Conservation (phyloP, 1,140 invertebrate species). For the Pseudomyrmex pallidus region DNA sequence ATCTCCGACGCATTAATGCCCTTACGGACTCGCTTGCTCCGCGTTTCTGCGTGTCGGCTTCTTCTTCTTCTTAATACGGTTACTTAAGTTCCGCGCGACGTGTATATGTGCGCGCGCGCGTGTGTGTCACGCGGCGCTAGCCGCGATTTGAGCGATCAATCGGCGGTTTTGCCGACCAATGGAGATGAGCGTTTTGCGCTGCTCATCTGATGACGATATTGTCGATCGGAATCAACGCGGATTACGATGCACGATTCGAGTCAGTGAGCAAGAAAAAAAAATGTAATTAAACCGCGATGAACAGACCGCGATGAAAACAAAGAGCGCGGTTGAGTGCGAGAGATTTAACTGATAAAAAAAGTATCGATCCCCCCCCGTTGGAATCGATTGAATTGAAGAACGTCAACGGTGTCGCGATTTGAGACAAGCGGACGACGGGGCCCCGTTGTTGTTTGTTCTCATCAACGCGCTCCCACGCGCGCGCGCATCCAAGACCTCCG, state of each 20-base stretch:
- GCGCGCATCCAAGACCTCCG: constrained; percentile 39
- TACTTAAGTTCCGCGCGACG: constrained; percentile 33
- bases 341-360: too few relatives aligned
- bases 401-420: neutral
- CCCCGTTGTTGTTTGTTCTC: constrained; percentile 14
- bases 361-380: neutral
- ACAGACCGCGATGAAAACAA: neutral
- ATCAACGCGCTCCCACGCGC: constrained; percentile 16
- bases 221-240: neutral
- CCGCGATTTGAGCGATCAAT: neutral
- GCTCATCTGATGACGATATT: too few relatives aligned
- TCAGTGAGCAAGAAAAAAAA: too few relatives aligned
- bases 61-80: constrained; percentile 67
- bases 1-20: constrained; percentile 78
- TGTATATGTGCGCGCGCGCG: too few relatives aligned
- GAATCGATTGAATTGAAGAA: constrained; percentile 13
- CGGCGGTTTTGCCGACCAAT: too few relatives aligned
- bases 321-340: neutral
- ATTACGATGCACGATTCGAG: neutral
- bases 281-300: neutral
- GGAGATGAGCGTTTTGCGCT: too few relatives aligned
- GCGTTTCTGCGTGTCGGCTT: constrained; percentile 37
- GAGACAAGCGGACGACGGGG: neutral
- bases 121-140: neutral
- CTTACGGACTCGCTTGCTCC: constrained; percentile 49